Conservation (phyloP, 2,888 invertebrate species). For the Lumbricus terrestris region DNA sequence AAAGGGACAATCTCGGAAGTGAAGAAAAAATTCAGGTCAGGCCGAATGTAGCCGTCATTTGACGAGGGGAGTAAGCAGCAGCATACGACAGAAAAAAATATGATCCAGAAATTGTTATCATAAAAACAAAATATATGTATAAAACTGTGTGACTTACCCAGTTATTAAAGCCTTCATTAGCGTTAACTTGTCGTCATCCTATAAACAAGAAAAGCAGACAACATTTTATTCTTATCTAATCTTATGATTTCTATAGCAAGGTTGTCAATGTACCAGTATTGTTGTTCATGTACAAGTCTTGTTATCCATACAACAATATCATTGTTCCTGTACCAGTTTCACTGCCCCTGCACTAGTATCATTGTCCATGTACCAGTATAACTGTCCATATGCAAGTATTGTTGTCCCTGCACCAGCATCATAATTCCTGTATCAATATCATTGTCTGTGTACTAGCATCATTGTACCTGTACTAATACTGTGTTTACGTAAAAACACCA, state of each 20-base stretch:
- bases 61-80: neutral
- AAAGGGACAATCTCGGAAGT: neutral
- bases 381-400: too few relatives aligned
- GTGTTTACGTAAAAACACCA: too few relatives aligned
- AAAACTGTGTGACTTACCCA: constrained; percentile 33
- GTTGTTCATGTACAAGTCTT: too few relatives aligned
- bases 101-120: neutral
- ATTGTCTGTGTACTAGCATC: too few relatives aligned
- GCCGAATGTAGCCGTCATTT: neutral
- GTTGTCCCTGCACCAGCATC: too few relatives aligned
- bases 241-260: neutral
- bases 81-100: neutral
- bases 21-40: neutral
- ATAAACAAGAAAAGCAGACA: constrained; percentile 20
- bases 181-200: constrained; percentile 42
- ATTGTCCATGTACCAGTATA: too few relatives aligned
- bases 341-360: too few relatives aligned
- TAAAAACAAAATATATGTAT: neutral
- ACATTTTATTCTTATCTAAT: neutral
- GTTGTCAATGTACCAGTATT: neutral
- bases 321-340: neutral
- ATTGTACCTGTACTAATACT: neutral
- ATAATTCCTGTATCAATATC: too few relatives aligned
- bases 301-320: too few relatives aligned
- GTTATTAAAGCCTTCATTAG: constrained; percentile 42